phyloP scores from a whole-genome alignment of 2,797 vertebrate genomes.

The Rallus crepitans region DNA sequence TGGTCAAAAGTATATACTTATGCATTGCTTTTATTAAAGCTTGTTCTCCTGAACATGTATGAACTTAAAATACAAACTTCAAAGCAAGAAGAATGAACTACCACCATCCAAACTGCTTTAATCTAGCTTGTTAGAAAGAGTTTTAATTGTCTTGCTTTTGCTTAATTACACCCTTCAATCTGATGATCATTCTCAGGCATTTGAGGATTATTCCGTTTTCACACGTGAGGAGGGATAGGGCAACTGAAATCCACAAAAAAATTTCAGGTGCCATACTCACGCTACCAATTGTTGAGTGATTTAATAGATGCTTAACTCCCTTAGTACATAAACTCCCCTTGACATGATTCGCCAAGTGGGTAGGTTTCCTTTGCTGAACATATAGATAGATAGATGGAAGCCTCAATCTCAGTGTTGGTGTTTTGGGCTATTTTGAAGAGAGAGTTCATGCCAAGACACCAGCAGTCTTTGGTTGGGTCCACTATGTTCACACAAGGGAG shows the following conservation, averaged over 20 bases:
- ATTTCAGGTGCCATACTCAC: neutral
- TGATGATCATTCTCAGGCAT: neutral
- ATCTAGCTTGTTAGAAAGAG: neutral
- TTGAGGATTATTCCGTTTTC: neutral
- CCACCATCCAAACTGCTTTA: neutral
- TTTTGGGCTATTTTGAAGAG: neutral
- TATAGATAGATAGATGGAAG: neutral
- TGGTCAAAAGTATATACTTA: neutral
- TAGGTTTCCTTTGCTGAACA: neutral
- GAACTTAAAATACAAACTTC: conserved; percentile 10
- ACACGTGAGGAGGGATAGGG: neutral
- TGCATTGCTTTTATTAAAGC: neutral
- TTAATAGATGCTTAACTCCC: neutral
- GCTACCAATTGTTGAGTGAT: neutral
- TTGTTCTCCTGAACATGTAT: neutral
- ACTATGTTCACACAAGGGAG: neutral
- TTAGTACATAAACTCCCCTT: neutral
- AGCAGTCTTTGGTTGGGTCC: neutral
- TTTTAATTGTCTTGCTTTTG: conserved; percentile 5
- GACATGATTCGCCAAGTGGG: neutral
- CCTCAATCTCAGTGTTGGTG: neutral
- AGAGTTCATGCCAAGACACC: neutral
- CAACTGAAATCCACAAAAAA: neutral
- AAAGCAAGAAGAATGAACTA: conserved; percentile 9
- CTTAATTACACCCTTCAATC: conserved; percentile 24